Evolutionary conservation across 2,113 vertebrate species (phyloP), one percentile per base, ranked within the genome.

Genomic region (Egretta garzetta): DNA sequence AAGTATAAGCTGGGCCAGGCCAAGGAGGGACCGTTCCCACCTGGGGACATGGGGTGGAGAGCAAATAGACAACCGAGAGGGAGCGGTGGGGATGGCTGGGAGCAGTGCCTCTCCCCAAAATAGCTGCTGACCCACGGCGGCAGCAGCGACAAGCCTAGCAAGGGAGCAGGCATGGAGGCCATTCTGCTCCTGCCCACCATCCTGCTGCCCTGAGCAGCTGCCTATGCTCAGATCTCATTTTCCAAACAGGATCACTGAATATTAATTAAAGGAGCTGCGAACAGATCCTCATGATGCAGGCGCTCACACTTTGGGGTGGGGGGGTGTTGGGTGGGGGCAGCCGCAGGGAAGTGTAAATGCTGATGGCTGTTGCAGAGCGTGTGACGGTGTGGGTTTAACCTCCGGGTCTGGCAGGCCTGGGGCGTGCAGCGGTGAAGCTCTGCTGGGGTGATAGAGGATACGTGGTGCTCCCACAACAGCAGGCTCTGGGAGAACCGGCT

Each of bases 291-390:
- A 6, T 33, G 80, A 28, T 33, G 23, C 32, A 49, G 59, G 33
- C 8, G 1, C 43, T 45, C 23, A 13, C 5, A 1, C 20, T 16
- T n/a, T 4, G 4, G 66, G 45, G 18, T 26, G 4, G 50, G 64
- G 59, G 33, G 2, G 43, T 10, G n/a, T 55, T 70, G 18, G 33
- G 37, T 27, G 45, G 50, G 64, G 59, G 33, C 67, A 32, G 72
- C 10, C 4, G 4, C 72, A 20, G 66, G 59, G 24, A 39, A 30
- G 26, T 8, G 37, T 43, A 24, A 53, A 35, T 27, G 19, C 19
- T 5, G 32, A 5, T 2, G 45, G 22, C 27, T 32, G 47, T 14
- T 9, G 41, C 15, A 43, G 32, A 26, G 37, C 7, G 27, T 22
- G 62, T 7, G 50, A 15, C 1, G 26, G 49, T 4, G 37, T 2